Evolutionary conservation across 2,113 vertebrate genomes (phyloP), one percentile per base, ranked within the genome.

Genomic region (Sula dactylatra): DNA sequence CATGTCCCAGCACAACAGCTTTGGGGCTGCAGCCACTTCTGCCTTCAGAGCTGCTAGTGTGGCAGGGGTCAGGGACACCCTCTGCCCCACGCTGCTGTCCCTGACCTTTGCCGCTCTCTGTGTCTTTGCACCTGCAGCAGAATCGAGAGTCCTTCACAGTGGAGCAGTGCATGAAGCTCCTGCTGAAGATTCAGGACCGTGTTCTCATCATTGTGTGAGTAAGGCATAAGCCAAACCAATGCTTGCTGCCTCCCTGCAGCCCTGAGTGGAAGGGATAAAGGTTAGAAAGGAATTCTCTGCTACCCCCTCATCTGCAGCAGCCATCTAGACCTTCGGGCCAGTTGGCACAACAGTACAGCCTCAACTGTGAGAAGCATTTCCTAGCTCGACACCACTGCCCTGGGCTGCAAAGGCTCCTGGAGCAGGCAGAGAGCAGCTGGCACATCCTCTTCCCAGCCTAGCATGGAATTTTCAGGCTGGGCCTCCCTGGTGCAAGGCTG

Each of bases 201-300:
- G 29, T 98, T 61, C 98, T 99, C 21, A n/a, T 99, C 25, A 22
- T 99, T 73, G 10, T 98, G 99, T 99, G 94, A 99, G 99, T 97
- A 61, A 85, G 29, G 27, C 61, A 42, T 49, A 69, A 56, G 49
- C 88, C 74, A 73, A 67, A 70, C 27, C 31, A 64, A 32, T 26
- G 38, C n/a, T 42, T 2, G 3, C 20, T 54, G 70, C 52, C 34
- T 74, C 61, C 50, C 40, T 59, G 24, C 45, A 71, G 74, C 18
- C 31, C 16, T 80, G 36, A 25, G 34, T 66, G 25, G 26, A 50
- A 21, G 26, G 61, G 62, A 44, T 27, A 20, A 81, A 70, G 34
- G 61, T 42, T 81, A 64, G 71, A 56, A 58, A 40, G 40, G 38
- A 93, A n/a, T 36, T 16, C 26, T 81, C 10, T 8, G 42, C 22